Evolutionary conservation across 2,797 vertebrate genomes (phyloP).

Genomic region (Meriones psammophilus): DNA sequence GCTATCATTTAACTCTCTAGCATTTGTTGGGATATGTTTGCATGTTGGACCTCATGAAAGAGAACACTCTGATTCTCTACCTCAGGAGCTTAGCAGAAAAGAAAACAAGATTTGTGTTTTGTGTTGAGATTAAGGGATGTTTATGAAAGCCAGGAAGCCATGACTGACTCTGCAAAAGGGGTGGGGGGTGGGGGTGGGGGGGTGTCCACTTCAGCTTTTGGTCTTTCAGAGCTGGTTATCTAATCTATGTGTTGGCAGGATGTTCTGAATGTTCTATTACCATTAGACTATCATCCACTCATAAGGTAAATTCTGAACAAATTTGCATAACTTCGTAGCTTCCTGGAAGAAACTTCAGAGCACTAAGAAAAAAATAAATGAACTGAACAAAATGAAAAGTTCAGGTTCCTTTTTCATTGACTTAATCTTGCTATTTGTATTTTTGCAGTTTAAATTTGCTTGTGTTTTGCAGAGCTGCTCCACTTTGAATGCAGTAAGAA

Average conservation of each 20-base stretch:
- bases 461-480: slow-evolving; percentile 53
- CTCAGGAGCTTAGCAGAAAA: background rate
- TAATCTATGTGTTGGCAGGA: slow-evolving; percentile 7
- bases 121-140: background rate
- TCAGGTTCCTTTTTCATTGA: background rate
- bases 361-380: background rate
- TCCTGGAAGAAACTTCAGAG: slow-evolving; percentile 38
- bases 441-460: background rate
- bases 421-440: background rate
- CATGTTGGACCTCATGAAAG: background rate
- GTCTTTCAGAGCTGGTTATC: background rate
- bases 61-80: background rate
- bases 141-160: background rate
- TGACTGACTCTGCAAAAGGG: background rate
- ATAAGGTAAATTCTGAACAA: slow-evolving; percentile 43
- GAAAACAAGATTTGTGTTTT: background rate
- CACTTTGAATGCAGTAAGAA: background rate
- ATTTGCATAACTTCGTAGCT: background rate
- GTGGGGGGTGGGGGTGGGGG: background rate
- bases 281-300: slow-evolving; percentile 35
- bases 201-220: background rate
- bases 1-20: slow-evolving; percentile 22
- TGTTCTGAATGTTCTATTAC: slow-evolving; percentile 40
- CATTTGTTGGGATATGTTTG: background rate
- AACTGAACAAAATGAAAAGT: slow-evolving; percentile 40